Evolutionary conservation across 2,113 vertebrate genomes (phyloP).

Genomic region (Spheniscus mendiculus): DNA sequence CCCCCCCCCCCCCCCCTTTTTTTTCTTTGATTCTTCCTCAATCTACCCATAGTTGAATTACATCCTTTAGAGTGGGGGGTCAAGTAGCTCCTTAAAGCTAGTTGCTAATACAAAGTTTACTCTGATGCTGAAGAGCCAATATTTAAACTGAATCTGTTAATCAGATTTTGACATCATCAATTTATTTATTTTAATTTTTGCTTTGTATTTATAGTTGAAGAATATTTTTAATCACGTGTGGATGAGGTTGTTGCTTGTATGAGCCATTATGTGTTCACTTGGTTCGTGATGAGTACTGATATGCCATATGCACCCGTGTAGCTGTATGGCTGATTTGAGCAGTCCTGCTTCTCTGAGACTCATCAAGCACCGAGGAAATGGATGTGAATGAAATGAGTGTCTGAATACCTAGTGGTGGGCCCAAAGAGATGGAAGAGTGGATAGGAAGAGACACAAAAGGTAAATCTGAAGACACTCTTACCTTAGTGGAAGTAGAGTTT

Average conservation of each 20-base stretch:
- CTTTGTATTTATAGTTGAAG: not conserved
- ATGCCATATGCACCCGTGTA: fast-evolving
- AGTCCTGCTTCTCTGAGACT: not conserved
- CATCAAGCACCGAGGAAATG: not conserved
- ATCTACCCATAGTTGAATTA: not conserved
- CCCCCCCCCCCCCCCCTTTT: fast-evolving
- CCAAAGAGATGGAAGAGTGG: not conserved
- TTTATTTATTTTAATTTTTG: not conserved
- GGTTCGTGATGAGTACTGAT: not conserved
- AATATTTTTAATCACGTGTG: not conserved
- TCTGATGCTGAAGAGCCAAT: not conserved
- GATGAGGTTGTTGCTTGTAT: not conserved
- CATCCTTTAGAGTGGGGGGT: not conserved
- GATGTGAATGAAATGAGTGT: not conserved
- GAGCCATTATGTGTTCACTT: not conserved
- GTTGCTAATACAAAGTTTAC: not conserved
- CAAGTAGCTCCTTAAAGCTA: not conserved
- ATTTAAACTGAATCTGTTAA: not conserved
- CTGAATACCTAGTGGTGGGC: not conserved
- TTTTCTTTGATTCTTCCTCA: not conserved
- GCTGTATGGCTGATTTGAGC: not conserved
- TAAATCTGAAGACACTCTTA: not conserved
- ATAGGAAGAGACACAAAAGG: not conserved
- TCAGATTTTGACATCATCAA: not conserved
- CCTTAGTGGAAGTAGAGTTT: not conserved